Evolutionary conservation across 2,888 invertebrate genomes (phyloP).

Genomic region (Drosophila demipolita): DNA sequence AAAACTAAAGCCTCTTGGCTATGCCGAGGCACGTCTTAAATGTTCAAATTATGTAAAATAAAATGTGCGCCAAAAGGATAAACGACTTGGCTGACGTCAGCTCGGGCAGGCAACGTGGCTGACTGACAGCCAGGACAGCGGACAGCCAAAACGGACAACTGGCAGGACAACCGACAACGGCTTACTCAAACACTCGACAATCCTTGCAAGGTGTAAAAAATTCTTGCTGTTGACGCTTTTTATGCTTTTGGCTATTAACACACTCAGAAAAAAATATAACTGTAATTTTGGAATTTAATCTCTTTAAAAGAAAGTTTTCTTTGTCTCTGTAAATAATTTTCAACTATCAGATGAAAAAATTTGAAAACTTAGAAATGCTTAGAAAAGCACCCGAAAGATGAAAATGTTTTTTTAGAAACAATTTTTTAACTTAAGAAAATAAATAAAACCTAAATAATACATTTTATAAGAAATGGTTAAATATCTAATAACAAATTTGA

Average conservation of each 20-base stretch:
- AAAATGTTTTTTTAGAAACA: no score
- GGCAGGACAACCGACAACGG: slow-evolving; percentile 32
- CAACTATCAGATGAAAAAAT: neutral
- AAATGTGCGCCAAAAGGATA: slow-evolving; percentile 75
- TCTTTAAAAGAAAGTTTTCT: neutral
- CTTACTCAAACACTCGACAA: slow-evolving; percentile 60
- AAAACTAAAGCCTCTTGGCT: slow-evolving; percentile 80
- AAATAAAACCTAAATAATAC: no score
- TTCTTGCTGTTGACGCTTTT: slow-evolving; percentile 43
- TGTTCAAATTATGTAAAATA: slow-evolving; percentile 81
- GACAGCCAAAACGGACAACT: slow-evolving; percentile 4
- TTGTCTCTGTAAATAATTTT: neutral
- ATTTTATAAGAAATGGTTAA: no score
- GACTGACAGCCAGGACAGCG: slow-evolving; percentile 59
- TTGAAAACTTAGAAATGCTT: neutral
- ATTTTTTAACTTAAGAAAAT: no score
- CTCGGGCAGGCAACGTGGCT: slow-evolving; percentile 26
- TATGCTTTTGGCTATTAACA: neutral
- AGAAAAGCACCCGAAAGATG: neutral
- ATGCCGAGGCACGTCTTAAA: slow-evolving; percentile 80
- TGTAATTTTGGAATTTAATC: neutral
- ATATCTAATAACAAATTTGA: no score
- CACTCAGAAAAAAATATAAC: neutral
- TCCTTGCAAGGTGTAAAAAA: slow-evolving; percentile 75
- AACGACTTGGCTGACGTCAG: slow-evolving; percentile 75